Base-by-base conservation (phyloP, 2,113 vertebrate genomes). In the Progne subis region DNA sequence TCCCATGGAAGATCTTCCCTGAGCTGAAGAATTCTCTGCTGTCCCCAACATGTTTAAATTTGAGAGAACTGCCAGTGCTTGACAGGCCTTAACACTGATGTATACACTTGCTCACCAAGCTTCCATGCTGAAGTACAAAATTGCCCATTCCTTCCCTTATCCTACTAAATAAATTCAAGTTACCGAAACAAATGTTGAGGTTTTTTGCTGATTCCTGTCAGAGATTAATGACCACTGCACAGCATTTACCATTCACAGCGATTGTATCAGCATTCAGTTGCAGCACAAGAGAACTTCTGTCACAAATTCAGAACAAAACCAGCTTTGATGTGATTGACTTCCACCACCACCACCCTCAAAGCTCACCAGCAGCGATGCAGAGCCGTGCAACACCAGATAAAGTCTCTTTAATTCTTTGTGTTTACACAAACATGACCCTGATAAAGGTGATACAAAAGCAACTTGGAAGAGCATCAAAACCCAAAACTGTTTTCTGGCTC, bases 261-360 rank as follows among this genome's bases (percentile, higher is more conserved):
- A 87, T 18, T 29, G 18, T 34, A 79, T 47, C 84, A 89, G 77
- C 74, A 59, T 14, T 67, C 68, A 55, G 23, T 1, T 18, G 6
- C 93, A 74, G 60, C 77, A 89, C 89, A 92, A 84, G 12, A 83
- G 39, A 84, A 63, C 14, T 84, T 71, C 23, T 17, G 0, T 28
- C 93, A 63, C 34, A 55, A 68, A 76, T n/a, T 41, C 12, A 8
- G 77, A 95, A 78, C 69, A 92, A 92, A 89, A 59, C 52, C 78
- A 79, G 74, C 93, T 94, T 85, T 95, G 90, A 95, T 85, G 84
- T 7, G 60, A 89, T n/a, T 47, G 59, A 52, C 28, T 94, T 78
- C 60, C 60, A 93, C 14, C 53, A 61, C 41, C 81, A 18, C 41
- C 81, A 18, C 34, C 67, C 60, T 59, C 43, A 12, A 32, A 92